Percentiles rank a stretch among this genome's conserved stretches.
Conservation (phyloP, 1,140 invertebrate genomes). For the Sarcophaga bullata region DNA sequence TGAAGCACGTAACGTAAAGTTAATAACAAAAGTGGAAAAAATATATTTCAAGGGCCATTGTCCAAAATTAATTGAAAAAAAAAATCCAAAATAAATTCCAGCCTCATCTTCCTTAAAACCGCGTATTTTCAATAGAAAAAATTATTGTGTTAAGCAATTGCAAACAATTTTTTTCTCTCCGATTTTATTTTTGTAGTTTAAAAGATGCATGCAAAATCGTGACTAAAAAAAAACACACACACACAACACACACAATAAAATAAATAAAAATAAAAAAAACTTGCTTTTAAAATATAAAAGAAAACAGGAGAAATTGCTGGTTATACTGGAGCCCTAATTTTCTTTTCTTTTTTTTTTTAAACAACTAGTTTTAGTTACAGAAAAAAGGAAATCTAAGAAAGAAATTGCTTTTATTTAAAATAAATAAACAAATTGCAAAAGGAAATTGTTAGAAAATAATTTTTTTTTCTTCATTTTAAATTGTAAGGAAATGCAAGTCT, state of each 20-base stretch:
- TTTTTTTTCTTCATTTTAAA: too few species aligned
- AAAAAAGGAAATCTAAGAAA: too few species aligned
- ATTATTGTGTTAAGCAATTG: too few species aligned
- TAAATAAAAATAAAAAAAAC: background rate
- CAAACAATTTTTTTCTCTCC: too few species aligned
- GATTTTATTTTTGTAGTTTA: background rate
- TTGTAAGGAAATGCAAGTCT: too few species aligned
- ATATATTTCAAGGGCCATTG: background rate
- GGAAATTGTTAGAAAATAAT: background rate
- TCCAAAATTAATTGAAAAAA: background rate
- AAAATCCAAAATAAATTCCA: too few species aligned
- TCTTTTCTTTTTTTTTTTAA: too few species aligned
- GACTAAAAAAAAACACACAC: background rate
- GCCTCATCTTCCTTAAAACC: too few species aligned
- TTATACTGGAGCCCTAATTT: background rate
- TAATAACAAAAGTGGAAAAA: too few species aligned
- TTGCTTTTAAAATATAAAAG: background rate
- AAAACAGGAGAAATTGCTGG: background rate
- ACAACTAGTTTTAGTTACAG: too few species aligned
- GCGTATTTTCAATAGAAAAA: too few species aligned
- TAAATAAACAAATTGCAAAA: background rate
- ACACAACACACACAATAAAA: too few species aligned
- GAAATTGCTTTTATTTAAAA: background rate
- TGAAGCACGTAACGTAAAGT: background rate
- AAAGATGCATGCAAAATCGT: slow-evolving; percentile 18